These are phyloP conservation scores for Nicator chloris DNA, from an alignment of 2,113 vertebrate species.

Conservation along the genomic window DNA sequence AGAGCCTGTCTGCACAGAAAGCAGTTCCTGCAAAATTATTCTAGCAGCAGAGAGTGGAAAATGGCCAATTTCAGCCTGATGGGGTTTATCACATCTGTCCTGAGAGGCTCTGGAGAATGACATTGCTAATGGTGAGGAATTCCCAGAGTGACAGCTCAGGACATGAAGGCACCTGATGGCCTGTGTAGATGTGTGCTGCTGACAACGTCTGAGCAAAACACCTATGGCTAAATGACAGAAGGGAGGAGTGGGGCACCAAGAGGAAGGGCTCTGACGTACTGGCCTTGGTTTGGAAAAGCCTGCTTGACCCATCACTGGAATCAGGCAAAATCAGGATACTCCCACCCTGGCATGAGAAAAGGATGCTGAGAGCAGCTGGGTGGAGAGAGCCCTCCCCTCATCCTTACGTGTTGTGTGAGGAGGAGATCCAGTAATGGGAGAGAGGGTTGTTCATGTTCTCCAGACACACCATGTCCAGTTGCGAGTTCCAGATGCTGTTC, in stretches of 20 bases:
- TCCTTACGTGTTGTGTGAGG: slow-evolving; percentile 98
- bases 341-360: not conserved
- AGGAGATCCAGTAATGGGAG: slow-evolving; percentile 99
- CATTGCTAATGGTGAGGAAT: not conserved
- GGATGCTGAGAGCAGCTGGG: not conserved
- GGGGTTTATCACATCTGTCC: not conserved
- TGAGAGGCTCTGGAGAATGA: not conserved
- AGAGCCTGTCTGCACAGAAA: not conserved
- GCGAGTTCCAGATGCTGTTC: slow-evolving; percentile 92
- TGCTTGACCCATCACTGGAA: not conserved
- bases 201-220: not conserved
- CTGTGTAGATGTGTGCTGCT: not conserved
- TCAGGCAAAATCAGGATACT: not conserved
- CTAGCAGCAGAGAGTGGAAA: not conserved
- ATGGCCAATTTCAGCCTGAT: not conserved
- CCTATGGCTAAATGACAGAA: not conserved
- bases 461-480: slow-evolving; percentile 83
- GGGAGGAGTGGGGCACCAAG: not conserved
- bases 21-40: not conserved
- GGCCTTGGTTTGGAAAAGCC: not conserved
- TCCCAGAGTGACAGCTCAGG: not conserved
- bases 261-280: not conserved
- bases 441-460: slow-evolving; percentile 97
- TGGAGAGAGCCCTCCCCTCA: not conserved
- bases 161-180: not conserved